Evolutionary conservation across 1,140 invertebrate genomes (phyloP).

Genomic region (Galendromus occidentalis): DNA sequence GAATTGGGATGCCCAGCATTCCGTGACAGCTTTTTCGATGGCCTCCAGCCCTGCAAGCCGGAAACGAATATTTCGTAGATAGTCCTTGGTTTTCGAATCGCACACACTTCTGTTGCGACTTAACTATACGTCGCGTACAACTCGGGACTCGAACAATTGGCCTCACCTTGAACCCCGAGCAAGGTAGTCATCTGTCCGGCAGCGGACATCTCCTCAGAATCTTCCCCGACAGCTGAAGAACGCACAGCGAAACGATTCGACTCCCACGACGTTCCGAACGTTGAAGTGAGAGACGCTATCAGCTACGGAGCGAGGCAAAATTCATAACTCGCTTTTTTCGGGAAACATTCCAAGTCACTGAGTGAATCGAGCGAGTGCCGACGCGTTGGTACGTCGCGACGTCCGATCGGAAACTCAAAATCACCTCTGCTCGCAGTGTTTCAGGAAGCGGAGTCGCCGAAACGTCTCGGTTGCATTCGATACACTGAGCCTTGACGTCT

Average conservation of each 20-base stretch:
- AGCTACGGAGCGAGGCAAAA: conserved; percentile 15
- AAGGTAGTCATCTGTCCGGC: conserved; percentile 62
- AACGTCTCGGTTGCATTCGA: neutral
- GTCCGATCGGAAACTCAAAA: too few relatives aligned
- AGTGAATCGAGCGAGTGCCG: conserved; percentile 10
- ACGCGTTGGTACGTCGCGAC: too few relatives aligned
- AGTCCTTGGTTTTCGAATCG: too few relatives aligned
- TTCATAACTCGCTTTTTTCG: conserved; percentile 20
- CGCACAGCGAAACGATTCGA: conserved; percentile 34
- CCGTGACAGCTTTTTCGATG: conserved; percentile 27
- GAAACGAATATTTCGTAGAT: too few relatives aligned
- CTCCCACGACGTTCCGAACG: conserved; percentile 19
- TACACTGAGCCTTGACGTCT: neutral
- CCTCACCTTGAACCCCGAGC: conserved; percentile 35
- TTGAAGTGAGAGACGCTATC: conserved; percentile 16
- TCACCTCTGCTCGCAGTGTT: too few relatives aligned
- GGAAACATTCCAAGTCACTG: conserved; percentile 13
- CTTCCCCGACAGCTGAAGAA: conserved; percentile 46
- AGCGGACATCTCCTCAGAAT: conserved; percentile 47
- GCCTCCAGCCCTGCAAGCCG: neutral
- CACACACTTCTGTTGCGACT: too few relatives aligned
- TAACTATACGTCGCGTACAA: too few relatives aligned
- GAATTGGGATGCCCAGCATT: conserved; percentile 58
- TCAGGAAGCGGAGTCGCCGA: neutral
- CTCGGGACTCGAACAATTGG: too few relatives aligned